Evolutionary conservation across 1,140 invertebrate genomes (phyloP), one percentile per base, ranked within the genome.

Genomic region (Neodiprion pinetum): DNA sequence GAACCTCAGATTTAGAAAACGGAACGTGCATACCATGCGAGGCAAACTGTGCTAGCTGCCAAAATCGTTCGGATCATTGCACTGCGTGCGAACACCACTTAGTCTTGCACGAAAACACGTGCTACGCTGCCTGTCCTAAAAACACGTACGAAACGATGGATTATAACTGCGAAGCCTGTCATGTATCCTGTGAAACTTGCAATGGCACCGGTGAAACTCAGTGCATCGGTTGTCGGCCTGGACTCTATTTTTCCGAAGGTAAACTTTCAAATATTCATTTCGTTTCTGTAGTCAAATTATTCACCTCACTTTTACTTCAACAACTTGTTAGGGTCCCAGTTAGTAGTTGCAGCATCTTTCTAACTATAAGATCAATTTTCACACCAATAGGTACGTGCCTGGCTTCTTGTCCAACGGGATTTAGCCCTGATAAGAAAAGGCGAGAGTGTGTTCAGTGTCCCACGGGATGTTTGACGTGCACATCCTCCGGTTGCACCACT

Each of bases 81-180:
- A 94, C 94, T 17, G 94, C 93, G 76, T 97, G 95, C 82, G 94
- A 95, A 77, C 93, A 95, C 87, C 95, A 96, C 81, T 88, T 96
- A 70, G 92, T 96, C 14, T 91, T 97, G 78, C 92, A 94, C 80
- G 92, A 94, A 74, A 94, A 94, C 78, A 93, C 93, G 79, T 97
- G 96, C 86, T 91, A 94, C 74, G 93, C 94, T 2, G 91, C 93
- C 1, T 97, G 96, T 89, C 96, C 96, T 3, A 79, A 91, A 1
- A 92, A 94, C 75, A 95, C 94, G 1, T 96, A 92, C 82, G 94
- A 96, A 87, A 95, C 94, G 1, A 93, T 95, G 78, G 94, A 96
- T 82, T 94, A 95, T 85, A 92, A 91, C 79, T 97, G 95, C 85
- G 90, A 91, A 12, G 89, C 91, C 9, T 97, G 96, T 85, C 93